phyloP scores from a whole-genome alignment of 2,113 vertebrate genomes.

The Albula glossodonta region DNA sequence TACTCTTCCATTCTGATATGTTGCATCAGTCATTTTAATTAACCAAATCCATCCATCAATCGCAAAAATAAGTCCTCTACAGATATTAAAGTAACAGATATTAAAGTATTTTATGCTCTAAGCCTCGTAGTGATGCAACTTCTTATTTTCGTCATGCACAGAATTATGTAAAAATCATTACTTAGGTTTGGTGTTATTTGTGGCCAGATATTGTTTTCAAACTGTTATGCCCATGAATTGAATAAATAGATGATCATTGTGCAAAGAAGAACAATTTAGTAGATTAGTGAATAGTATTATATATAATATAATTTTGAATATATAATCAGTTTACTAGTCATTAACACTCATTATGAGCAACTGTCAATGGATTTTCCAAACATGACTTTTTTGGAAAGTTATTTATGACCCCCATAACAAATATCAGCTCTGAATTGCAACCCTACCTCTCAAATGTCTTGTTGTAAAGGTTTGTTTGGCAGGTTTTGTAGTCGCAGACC shows the following conservation, averaged over 20 bases:
- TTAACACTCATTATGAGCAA: background rate
- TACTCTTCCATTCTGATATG: conserved; percentile 65
- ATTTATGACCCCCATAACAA: background rate
- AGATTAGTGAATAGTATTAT: background rate
- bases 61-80: conserved; percentile 14
- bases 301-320: background rate
- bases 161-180: too few relatives aligned
- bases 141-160: too few relatives aligned
- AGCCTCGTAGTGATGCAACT: too few relatives aligned
- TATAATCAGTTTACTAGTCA: background rate
- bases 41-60: conserved; percentile 19
- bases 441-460: background rate
- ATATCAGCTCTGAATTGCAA: background rate
- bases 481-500: background rate
- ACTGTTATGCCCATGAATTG: too few relatives aligned
- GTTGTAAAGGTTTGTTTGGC: background rate
- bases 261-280: background rate
- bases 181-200: too few relatives aligned
- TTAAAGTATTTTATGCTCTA: too few relatives aligned
- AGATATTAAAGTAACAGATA: background rate
- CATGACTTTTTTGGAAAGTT: background rate
- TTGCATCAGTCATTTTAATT: conserved; percentile 69
- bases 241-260: background rate
- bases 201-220: too few relatives aligned
- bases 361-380: background rate